Percentiles rank a stretch among this genome's conserved stretches.
Conservation (phyloP, 64 coral and sea anemone species). For the Stichodactyla helianthus region DNA sequence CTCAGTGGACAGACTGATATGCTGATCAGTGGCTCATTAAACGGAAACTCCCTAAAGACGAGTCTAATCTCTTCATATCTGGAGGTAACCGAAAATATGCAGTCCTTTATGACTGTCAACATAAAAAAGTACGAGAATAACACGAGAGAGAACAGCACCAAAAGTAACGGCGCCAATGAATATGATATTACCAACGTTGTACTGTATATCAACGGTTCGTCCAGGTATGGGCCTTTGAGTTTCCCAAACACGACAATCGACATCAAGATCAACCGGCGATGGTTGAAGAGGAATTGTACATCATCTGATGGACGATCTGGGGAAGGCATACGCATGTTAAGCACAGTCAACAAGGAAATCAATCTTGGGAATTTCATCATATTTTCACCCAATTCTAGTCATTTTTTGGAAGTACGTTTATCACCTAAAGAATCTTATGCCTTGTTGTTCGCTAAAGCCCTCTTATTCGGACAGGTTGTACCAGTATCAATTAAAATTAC, state of each 20-base stretch:
- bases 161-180: background rate
- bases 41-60: background rate
- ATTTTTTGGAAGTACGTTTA: background rate
- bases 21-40: background rate
- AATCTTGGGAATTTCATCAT: background rate
- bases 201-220: background rate
- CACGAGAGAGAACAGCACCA: background rate
- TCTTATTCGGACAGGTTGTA: background rate
- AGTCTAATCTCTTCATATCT: background rate
- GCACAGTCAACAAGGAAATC: background rate
- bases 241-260: constrained; percentile 1
- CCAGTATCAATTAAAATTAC: constrained; percentile 7
- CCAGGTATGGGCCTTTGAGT: background rate
- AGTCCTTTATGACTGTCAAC: background rate
- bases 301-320: background rate
- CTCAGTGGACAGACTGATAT: background rate
- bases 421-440: background rate
- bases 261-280: background rate
- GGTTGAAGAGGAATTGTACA: background rate
- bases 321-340: background rate
- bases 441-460: background rate
- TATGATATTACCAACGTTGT: background rate
- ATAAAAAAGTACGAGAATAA: background rate
- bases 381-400: background rate
- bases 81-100: background rate